Evolutionary conservation across 2,888 invertebrate species (phyloP).

Genomic region (Pharmacophagus antenor): DNA sequence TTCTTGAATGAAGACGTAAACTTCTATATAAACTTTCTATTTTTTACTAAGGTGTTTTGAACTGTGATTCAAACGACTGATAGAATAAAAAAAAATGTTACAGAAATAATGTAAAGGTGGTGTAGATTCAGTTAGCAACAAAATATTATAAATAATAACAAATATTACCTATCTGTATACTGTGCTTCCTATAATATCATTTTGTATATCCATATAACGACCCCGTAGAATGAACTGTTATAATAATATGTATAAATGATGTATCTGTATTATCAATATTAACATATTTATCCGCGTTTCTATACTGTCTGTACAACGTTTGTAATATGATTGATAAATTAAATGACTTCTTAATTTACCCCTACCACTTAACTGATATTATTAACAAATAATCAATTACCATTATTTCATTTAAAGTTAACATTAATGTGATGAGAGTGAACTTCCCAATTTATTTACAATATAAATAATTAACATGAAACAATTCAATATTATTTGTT

Average conservation of each 20-base stretch:
- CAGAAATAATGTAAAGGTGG: slow-evolving; percentile 16
- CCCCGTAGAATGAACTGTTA: background rate
- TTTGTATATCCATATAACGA: background rate
- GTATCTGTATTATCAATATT: too few relatives aligned
- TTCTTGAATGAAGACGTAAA: background rate
- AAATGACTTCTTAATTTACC: slow-evolving; percentile 6
- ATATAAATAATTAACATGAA: slow-evolving; percentile 10
- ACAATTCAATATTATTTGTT: slow-evolving; percentile 27
- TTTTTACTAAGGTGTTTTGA: slow-evolving; percentile 28
- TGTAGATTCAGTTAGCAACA: slow-evolving; percentile 20
- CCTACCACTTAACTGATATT: slow-evolving; percentile 2
- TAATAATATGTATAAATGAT: background rate
- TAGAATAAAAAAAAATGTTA: slow-evolving; percentile 22
- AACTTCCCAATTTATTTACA: slow-evolving; percentile 4
- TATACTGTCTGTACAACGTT: slow-evolving; percentile 19
- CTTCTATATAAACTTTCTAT: slow-evolving; percentile 10
- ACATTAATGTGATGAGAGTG: slow-evolving; percentile 14
- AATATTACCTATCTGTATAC: slow-evolving; percentile 10
- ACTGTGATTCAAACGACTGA: slow-evolving; percentile 32
- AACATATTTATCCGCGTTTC: too few relatives aligned
- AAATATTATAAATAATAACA: slow-evolving; percentile 15
- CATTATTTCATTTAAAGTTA: slow-evolving; percentile 12
- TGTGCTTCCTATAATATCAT: slow-evolving; percentile 21
- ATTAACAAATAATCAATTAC: slow-evolving; percentile 16
- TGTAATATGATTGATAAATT: background rate